Percentiles rank a stretch among this genome's conserved stretches.
These are phyloP conservation scores for Neogobius melanostomus DNA, from an alignment of 2,113 vertebrate species.

Conservation along the genomic window DNA sequence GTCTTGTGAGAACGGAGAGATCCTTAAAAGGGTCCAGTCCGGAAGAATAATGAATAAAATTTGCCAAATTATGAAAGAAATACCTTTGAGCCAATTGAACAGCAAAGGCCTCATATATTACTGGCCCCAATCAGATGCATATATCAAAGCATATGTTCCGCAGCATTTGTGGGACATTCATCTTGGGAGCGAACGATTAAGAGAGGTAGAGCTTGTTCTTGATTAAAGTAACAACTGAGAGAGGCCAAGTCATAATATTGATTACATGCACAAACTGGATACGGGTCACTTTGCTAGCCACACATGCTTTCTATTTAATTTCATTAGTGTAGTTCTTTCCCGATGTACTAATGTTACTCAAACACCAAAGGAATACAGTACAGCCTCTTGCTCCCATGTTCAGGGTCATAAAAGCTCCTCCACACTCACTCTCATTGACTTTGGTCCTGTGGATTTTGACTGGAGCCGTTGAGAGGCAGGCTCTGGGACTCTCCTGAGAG, in stretches of 20 bases:
- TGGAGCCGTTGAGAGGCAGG: conserved; percentile 57
- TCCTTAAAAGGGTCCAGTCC: conserved; percentile 52
- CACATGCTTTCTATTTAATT: conserved; percentile 78
- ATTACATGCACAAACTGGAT: conserved; percentile 70
- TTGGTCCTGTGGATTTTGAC: conserved; percentile 56
- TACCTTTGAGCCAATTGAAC: conserved; percentile 43
- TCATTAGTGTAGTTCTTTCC: conserved; percentile 68
- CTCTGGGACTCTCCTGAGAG: conserved; percentile 63
- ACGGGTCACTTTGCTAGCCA: conserved; percentile 71
- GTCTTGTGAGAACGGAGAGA: conserved; percentile 51
- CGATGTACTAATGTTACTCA: conserved; percentile 64
- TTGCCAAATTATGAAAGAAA: conserved; percentile 49
- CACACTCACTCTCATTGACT: conserved; percentile 34
- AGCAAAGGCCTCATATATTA: conserved; percentile 50
- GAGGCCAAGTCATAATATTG: conserved; percentile 72
- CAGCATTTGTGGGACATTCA: conserved; percentile 69
- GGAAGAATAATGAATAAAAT: conserved; percentile 63
- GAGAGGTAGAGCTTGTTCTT: conserved; percentile 73
- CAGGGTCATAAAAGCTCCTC: conserved; percentile 45
- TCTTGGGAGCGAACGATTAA: conserved; percentile 70
- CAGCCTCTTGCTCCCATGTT: conserved; percentile 44
- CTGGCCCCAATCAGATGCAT: conserved; percentile 58
- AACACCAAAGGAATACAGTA: conserved; percentile 50
- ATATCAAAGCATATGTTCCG: conserved; percentile 71
- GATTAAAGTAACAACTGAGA: conserved; percentile 75